Base-by-base conservation (phyloP, 2,888 invertebrate genomes). In the Dolichomitus sp. region DNA sequence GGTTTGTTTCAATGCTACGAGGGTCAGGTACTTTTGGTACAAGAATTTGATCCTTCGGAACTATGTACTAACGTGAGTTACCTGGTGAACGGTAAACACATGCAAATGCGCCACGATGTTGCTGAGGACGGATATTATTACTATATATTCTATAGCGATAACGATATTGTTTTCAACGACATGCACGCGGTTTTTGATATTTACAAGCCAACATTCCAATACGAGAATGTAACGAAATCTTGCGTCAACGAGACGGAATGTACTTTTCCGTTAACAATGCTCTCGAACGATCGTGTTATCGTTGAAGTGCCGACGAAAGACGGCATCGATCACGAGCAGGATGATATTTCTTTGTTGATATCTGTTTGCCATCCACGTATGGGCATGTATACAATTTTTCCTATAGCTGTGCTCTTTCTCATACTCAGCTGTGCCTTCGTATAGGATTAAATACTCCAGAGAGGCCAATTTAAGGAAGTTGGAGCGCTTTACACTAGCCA, bases 111-210 rank as follows among this genome's bases (percentile, higher is more conserved):
- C 78, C 97, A 98, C 88, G 95, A 97, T 86, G 96, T 98, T 30
- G 94, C 95, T 48, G 94, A 95, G 69, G 97, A 97, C 91, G 98
- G 97, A 7, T 98, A 98, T 94, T 98, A 98, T 92, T 98, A 98
- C 94, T 98, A 98, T 89, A 97, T 98, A 87, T 98, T 98, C 94
- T 98, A 97, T 91, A 97, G 97, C 88, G 97, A 98, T 92, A 97
- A 98, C 94, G 97, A 97, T 92, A 94, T 96, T 87, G 96, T 97
- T 11, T 95, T 95, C 65, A 98, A 98, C 93, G 96, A 97, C 90
- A 97, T 98, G 88, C 97, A 97, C 93, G 97, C 97, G 6, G 95
- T 97, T 84, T 97, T 98, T 92, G 97, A 98, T 94, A 97, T 98
- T 90, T 96, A 96, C 89, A 98, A 98, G 89, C 97, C 97, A 14